phyloP scores from a whole-genome alignment of 2,113 vertebrate species.

The Xenotilapia leptura region DNA sequence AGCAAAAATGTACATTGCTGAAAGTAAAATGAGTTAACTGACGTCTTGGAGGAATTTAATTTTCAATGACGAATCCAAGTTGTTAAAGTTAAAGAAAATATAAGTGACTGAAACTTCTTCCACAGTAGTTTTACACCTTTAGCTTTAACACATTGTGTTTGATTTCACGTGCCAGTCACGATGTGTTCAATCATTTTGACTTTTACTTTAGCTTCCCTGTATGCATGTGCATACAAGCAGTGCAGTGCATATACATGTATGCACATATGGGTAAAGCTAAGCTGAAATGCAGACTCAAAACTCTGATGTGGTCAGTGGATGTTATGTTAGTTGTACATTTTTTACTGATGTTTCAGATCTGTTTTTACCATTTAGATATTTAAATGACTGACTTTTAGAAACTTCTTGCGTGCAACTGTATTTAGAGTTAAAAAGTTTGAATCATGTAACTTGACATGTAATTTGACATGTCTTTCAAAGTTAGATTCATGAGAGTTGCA shows the following conservation, averaged over 20 bases:
- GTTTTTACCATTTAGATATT: neutral
- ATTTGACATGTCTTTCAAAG: neutral
- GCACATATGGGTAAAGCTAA: neutral
- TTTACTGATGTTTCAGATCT: neutral
- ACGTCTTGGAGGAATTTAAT: neutral
- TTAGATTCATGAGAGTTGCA: neutral
- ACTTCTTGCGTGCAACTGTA: neutral
- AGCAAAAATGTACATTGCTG: neutral
- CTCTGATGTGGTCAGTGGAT: neutral
- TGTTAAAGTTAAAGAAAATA: neutral
- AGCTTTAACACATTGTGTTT: neutral
- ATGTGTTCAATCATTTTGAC: neutral
- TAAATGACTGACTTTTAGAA: neutral
- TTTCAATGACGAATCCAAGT: neutral
- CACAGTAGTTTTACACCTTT: neutral
- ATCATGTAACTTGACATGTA: neutral
- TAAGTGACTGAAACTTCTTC: neutral
- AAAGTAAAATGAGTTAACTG: neutral
- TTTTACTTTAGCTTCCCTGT: neutral
- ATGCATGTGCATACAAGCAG: neutral
- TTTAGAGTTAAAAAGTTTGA: neutral
- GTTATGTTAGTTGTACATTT: neutral
- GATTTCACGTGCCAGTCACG: neutral
- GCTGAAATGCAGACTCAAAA: neutral
- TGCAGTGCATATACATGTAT: neutral